These are phyloP conservation scores for Oreochromis spilurus DNA, from an alignment of 2,113 vertebrate species.

Conservation along the genomic window DNA sequence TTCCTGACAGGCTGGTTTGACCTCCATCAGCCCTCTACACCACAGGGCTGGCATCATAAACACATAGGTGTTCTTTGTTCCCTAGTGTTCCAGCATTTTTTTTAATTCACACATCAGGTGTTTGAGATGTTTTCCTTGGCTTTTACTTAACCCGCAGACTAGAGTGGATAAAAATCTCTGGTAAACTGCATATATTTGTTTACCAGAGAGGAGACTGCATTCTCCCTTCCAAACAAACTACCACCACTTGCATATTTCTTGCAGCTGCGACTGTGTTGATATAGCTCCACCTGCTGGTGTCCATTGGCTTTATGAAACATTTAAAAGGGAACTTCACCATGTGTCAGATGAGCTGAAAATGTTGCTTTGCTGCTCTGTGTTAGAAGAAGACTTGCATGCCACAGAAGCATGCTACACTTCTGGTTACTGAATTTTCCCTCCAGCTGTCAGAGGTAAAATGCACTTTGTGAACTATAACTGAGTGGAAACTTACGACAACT, in stretches of 20 bases:
- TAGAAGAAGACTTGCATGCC: background rate
- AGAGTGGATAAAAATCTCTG: background rate
- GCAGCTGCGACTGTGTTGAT: background rate
- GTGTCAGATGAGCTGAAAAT: background rate
- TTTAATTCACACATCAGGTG: background rate
- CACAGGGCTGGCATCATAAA: background rate
- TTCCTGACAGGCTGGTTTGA: constrained; percentile 34
- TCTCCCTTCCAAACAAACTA: background rate
- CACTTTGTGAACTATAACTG: background rate
- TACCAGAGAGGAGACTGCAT: background rate
- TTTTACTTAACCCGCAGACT: background rate
- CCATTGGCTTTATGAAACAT: background rate
- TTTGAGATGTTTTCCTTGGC: background rate
- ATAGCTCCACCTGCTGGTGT: constrained; percentile 47
- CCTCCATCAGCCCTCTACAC: constrained; percentile 29
- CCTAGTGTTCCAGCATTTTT: background rate
- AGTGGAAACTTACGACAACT: background rate
- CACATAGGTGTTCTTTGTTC: background rate
- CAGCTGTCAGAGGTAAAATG: background rate
- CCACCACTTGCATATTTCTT: background rate
- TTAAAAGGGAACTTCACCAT: background rate
- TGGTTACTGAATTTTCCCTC: background rate
- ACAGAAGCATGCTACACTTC: background rate
- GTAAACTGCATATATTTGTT: background rate
- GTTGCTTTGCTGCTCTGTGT: background rate